A percentile compares a stretch with the other conserved stretches of the same genome.
Conservation (phyloP, 1,140 invertebrate species). For the Meloidogyne exigua region DNA sequence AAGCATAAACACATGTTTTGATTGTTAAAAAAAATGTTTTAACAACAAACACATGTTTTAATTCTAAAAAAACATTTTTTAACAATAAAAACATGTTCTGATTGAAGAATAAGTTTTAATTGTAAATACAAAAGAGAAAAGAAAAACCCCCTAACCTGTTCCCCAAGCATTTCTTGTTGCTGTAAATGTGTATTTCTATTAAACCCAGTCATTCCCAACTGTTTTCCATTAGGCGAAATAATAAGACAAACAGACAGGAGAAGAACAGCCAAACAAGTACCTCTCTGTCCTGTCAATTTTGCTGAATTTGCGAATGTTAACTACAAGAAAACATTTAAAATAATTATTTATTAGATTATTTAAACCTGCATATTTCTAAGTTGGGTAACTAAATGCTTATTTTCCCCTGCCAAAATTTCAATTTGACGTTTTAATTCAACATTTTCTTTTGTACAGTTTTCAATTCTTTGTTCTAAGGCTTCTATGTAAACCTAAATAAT, state of each 20-base stretch:
- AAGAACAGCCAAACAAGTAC: slow-evolving; percentile 59
- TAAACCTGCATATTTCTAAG: slow-evolving; percentile 56
- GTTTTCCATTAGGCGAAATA: slow-evolving; percentile 53
- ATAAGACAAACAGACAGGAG: slow-evolving; percentile 59
- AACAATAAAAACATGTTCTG: too few species aligned
- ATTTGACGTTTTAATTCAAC: slow-evolving; percentile 57
- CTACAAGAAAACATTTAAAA: slow-evolving; percentile 14
- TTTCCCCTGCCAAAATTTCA: slow-evolving; percentile 49
- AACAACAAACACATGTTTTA: too few species aligned
- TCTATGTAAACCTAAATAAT: slow-evolving; percentile 63
- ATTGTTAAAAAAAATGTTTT: too few species aligned
- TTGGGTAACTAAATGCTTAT: slow-evolving; percentile 46
- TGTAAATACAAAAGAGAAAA: too few species aligned
- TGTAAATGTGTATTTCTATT: neutral
- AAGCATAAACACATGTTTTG: too few species aligned
- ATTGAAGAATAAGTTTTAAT: too few species aligned
- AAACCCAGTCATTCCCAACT: slow-evolving; percentile 7
- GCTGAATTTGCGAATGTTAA: slow-evolving; percentile 35
- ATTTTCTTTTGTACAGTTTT: slow-evolving; percentile 57
- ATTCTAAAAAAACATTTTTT: too few species aligned
- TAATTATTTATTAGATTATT: neutral
- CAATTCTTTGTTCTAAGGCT: slow-evolving; percentile 59
- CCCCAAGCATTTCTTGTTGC: neutral
- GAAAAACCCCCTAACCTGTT: neutral
- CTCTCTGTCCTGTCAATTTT: slow-evolving; percentile 55